Evolutionary conservation across 1,140 invertebrate genomes (phyloP), one percentile per base, ranked within the genome.

Genomic region (Lutraria rhynchaena): DNA sequence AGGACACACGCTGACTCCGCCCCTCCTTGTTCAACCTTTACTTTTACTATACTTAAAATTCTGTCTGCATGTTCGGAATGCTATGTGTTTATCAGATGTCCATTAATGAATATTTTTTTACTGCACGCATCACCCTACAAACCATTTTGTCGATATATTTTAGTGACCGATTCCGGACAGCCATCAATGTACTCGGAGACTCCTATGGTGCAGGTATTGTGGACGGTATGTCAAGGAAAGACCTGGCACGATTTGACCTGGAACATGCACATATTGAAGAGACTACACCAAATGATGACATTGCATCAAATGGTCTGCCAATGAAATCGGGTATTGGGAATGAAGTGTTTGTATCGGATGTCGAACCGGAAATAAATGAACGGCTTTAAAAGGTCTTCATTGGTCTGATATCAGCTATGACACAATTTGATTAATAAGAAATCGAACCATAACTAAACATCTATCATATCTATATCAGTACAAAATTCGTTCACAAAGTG

Each of bases 161-260:
- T 83, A 94, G 94, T 24, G 94, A 94, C 85, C 91, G 94, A 41
- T 93, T 95, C 58, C 88, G 94, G 22, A 95, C 94, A 15, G 90
- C 92, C 0, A 92, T 95, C 65, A 95, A 95, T 86, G 94, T 95
- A n/a, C 85, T 94, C 5, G 94, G 94, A 1, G 94, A 95, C 85
- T 92, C 93, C 3, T 92, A 93, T 81, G 94, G 94, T 11, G 94
- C 94, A 7, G 94, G 93, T 2, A 94, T 95, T 31, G 93, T 95
- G 0, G 85, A 93, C 83, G 92, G 94, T 81, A 69, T 94, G 22
- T 90, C 88, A n/a, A 57, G 71, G 19, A 69, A 83, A 27, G 89
- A 90, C 29, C 74, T 90, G 19, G 58, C 49, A 24, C 55, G 73
- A 31, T 86, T 77, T 37, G 74, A 77, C 44, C n/a, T 3, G 17